Evolutionary conservation across 2,797 vertebrate genomes (phyloP), one percentile per base, ranked within the genome.

Genomic region (Necrosyrtes monachus): DNA sequence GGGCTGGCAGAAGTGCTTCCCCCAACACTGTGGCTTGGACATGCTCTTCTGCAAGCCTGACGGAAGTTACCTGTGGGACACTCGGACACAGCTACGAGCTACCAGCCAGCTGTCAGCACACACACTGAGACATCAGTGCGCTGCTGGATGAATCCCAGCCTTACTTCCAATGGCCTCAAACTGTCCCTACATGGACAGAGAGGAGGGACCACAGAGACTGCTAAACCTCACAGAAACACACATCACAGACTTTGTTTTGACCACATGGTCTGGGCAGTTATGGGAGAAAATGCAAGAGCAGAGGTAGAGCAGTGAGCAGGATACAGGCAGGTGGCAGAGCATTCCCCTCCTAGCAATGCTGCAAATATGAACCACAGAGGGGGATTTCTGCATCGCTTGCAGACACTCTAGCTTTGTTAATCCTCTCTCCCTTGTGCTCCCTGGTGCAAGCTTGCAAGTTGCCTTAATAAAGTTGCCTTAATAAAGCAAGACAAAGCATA

Each of bases 71-170:
- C 57, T 23, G 39, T 20, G 48, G 39, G 78, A 63, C 18, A 12
- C 64, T 18, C 2, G 8, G 64, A 17, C 56, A 30, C 13, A 43
- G 60, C 81, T 22, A 19, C 0, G 3, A 77, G 70, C 45, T 33
- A 28, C 35, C 50, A 73, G 78, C 24, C 46, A 31, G 74, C 23
- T 0, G 0, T 27, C 77, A 41, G 68, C 60, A 31, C 50, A 6
- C 56, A 14, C 50, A 4, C 31, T 0, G 4, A 67, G 57, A 16
- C 43, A 51, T 3, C 1, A 0, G 33, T 2, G 3, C 5, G 5
- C 19, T 2, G 13, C 63, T 7, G 67, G n/a, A 35, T 14, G 53
- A 37, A 41, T 27, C 82, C 68, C 65, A 85, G 51, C 45, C 59
- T 56, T 24, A 11, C 27, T 28, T 31, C 37, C 79, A 45, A 41